phyloP scores from a whole-genome alignment of 2,797 vertebrate species.

The Hippocampus kuda region DNA sequence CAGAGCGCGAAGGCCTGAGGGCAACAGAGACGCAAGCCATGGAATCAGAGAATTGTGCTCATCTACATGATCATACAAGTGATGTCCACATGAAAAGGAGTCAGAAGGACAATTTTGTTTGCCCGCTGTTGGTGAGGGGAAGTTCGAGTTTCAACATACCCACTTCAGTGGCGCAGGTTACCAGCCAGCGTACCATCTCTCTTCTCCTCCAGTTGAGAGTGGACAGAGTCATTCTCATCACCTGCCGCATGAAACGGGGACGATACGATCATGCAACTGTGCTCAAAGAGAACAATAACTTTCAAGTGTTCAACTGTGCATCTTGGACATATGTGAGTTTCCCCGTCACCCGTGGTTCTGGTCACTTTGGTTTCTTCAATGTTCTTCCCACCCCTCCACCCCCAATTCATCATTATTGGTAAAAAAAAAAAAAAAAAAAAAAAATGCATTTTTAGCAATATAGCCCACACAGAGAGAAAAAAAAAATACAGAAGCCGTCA shows the following conservation, averaged over 20 bases:
- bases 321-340: background rate
- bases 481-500: too few relatives aligned
- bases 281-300: background rate
- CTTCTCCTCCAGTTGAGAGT: conserved; percentile 96
- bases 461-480: too few relatives aligned
- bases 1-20: conserved; percentile 83
- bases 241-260: conserved; percentile 58
- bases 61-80: background rate
- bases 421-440: too few relatives aligned
- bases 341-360: background rate
- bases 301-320: background rate
- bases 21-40: background rate
- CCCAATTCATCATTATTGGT: too few relatives aligned
- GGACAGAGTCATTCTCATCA: conserved; percentile 98
- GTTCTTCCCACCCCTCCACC: background rate
- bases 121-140: background rate
- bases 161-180: conserved; percentile 97
- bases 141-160: conserved; percentile 70
- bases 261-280: conserved; percentile 5
- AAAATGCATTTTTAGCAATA: too few relatives aligned
- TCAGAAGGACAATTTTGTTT: background rate
- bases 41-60: background rate
- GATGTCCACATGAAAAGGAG: background rate
- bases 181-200: conserved; percentile 98
- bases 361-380: background rate